Evolutionary conservation across 2,797 vertebrate genomes (phyloP).

Genomic region (Eulemur mongoz): DNA sequence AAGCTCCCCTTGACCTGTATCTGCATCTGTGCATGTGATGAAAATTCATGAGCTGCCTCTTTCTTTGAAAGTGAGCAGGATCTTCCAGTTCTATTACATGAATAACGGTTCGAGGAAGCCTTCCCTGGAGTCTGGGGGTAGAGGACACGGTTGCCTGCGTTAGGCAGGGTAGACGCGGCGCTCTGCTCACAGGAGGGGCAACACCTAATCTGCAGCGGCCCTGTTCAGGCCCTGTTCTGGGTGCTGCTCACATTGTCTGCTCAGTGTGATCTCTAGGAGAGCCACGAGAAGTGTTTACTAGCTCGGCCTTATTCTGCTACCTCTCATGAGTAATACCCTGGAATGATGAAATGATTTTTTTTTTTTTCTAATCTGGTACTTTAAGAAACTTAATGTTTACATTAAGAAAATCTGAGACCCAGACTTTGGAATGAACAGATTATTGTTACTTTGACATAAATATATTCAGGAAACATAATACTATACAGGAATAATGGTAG

Average conservation of each 20-base stretch:
- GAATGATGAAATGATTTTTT: neutral
- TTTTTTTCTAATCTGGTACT: neutral
- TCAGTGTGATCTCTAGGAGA: neutral
- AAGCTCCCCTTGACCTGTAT: conserved; percentile 50
- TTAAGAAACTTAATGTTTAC: neutral
- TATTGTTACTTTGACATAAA: neutral
- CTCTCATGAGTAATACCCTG: too few relatives aligned
- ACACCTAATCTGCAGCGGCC: accelerated
- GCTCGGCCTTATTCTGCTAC: neutral
- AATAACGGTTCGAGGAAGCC: neutral
- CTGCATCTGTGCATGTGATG: conserved; percentile 58
- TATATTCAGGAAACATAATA: neutral
- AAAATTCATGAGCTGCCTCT: conserved; percentile 66
- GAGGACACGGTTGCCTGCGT: neutral
- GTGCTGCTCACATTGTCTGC: neutral
- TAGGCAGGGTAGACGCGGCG: accelerated
- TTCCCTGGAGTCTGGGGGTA: neutral
- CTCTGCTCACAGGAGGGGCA: neutral
- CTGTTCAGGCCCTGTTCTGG: neutral
- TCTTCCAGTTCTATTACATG: neutral
- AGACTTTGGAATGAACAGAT: neutral
- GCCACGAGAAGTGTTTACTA: accelerated
- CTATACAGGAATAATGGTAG: neutral
- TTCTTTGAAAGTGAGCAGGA: conserved; percentile 30
- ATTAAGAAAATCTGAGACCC: neutral